Evolutionary conservation across 2,797 vertebrate genomes (phyloP).

Genomic region (Danio kyathit): DNA sequence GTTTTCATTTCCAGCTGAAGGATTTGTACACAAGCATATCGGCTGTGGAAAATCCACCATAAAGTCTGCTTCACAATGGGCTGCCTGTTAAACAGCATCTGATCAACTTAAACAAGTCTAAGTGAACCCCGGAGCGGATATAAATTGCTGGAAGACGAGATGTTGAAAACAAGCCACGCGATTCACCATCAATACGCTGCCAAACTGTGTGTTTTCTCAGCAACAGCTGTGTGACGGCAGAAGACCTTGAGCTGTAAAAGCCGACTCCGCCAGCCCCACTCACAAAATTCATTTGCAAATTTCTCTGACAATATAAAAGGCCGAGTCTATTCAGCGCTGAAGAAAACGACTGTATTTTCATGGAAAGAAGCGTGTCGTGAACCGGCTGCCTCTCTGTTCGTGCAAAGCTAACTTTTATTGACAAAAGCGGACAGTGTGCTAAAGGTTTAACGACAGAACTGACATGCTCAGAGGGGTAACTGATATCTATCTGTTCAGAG

Average conservation of each 20-base stretch:
- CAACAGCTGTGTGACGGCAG: constrained; percentile 30
- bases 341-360: constrained; percentile 12
- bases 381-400: background rate
- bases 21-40: too few relatives aligned
- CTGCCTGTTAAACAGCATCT: constrained; percentile 1
- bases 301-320: constrained; percentile 50
- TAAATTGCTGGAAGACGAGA: background rate
- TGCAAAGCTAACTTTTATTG: background rate
- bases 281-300: constrained; percentile 39
- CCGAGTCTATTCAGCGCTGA: constrained; percentile 34
- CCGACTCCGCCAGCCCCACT: constrained; percentile 43
- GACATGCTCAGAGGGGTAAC: constrained; percentile 27
- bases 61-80: too few relatives aligned
- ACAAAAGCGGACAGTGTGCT: background rate
- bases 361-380: background rate
- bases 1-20: too few relatives aligned
- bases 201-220: constrained; percentile 20
- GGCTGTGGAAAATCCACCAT: too few relatives aligned
- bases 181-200: constrained; percentile 29
- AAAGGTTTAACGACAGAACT: constrained; percentile 21
- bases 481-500: constrained; percentile 27
- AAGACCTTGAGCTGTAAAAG: constrained; percentile 45
- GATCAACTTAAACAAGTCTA: constrained; percentile 1
- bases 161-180: constrained; percentile 17
- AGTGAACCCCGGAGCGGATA: background rate